phyloP scores from a whole-genome alignment of 2,113 vertebrate genomes.

The Zonotrichia leucophrys region DNA sequence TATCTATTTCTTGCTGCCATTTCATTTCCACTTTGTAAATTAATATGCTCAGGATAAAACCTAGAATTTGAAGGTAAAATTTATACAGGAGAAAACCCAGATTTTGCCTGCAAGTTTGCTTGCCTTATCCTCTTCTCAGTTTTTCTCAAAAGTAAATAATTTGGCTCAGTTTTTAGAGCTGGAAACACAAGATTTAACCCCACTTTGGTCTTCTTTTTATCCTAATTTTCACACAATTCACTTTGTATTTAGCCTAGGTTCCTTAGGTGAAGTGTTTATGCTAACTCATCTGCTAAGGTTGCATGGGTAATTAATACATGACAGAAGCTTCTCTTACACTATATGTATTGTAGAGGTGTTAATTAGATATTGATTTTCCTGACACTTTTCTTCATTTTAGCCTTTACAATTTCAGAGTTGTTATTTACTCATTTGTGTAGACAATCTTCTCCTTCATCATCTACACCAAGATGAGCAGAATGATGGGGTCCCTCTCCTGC shows the following conservation, averaged over 20 bases:
- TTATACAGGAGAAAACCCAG: neutral
- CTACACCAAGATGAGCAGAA: neutral
- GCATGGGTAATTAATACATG: neutral
- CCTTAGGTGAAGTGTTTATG: neutral
- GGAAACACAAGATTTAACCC: neutral
- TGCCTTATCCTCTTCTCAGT: neutral
- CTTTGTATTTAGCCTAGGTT: neutral
- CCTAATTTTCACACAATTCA: neutral
- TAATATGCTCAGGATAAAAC: neutral
- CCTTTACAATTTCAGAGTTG: neutral
- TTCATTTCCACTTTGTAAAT: neutral
- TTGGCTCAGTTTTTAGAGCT: neutral
- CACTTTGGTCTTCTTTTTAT: neutral
- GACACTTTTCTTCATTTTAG: neutral
- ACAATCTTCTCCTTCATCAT: neutral
- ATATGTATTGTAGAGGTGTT: neutral
- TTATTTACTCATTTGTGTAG: neutral
- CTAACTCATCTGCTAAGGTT: neutral
- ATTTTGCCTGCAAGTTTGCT: neutral
- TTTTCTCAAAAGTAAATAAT: neutral
- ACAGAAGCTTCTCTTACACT: neutral
- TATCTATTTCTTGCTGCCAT: neutral
- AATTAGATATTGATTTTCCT: conserved; percentile 33
- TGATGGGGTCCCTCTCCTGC: neutral
- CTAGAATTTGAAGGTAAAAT: neutral